Base-by-base conservation (phyloP, 2,888 invertebrate genomes). In the Trichacis sp. region DNA sequence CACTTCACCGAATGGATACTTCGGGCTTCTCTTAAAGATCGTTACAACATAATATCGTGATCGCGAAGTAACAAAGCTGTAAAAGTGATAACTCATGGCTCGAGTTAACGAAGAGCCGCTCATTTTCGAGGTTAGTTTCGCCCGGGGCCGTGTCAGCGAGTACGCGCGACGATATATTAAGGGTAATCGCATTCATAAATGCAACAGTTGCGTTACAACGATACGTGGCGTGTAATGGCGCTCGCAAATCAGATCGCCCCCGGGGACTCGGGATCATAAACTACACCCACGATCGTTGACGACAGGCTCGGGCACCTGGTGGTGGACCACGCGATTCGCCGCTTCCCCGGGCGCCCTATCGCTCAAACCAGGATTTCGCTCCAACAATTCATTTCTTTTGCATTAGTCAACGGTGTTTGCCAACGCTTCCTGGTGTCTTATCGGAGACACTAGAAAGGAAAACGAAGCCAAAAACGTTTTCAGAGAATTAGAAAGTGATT, bases 121-220 rank as follows among this genome's bases (percentile, higher is more conserved):
- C n/a, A 42, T 45, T 20, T 48, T 54, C 54, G 40, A 19, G 19
- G 33, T 47, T 11, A 29, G 54, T 50, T 50, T 55, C 48, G 48
- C 57, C 53, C 51, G 59, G 17, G 12, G 20, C 57, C 36, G 61
- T 62, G 59, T 68, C 60, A 58, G 64, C 69, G 58, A 46, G 53
- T 51, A 57, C 56, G 33, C 60, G 49, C 48, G 55, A 55, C 68
- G 68, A 69, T 33, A 33, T 64, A 61, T 67, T 61, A 68, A 68
- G 65, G 66, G 66, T 70, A 70, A 70, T 70, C 70, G 70, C 64
- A 68, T 67, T 70, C 69, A 69, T 71, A 69, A 69, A 71, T 68
- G 69, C 70, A 72, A 69, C 70, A 69, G 72, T 70, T 72, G 70
- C 64, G 70, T 46, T 58, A 51, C 70, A 60, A 49, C 70, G 59